Percentiles rank a stretch among this genome's conserved stretches.
Conservation (phyloP, 2,888 invertebrate species). For the Drosophila kambysellisi region DNA sequence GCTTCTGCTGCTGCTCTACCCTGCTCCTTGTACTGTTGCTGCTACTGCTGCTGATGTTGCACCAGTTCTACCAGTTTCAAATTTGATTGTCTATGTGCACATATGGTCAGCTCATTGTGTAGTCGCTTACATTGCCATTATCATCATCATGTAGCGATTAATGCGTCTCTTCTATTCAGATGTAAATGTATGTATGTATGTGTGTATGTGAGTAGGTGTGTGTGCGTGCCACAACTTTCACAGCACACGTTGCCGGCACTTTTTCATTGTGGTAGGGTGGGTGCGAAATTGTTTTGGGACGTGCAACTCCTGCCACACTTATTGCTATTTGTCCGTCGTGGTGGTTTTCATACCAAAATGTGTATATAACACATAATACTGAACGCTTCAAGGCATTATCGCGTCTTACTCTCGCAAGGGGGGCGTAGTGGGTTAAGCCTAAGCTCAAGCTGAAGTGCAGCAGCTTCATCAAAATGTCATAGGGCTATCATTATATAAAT, state of each 20-base stretch:
- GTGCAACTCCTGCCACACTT: constrained; percentile 12
- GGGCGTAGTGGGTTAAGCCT: constrained; percentile 36
- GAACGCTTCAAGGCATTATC: constrained; percentile 41
- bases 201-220: neutral
- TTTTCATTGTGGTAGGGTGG: constrained; percentile 31
- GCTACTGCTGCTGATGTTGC: constrained; percentile 19
- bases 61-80: constrained; percentile 36
- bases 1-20: constrained; percentile 13
- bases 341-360: constrained; percentile 19
- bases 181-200: constrained; percentile 7
- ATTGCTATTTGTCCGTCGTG: constrained; percentile 42
- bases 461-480: constrained; percentile 42
- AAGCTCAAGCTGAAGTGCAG: constrained; percentile 32
- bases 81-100: constrained; percentile 73
- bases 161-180: constrained; percentile 37
- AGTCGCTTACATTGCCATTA: constrained; percentile 74
- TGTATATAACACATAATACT: constrained; percentile 22
- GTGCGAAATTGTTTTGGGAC: constrained; percentile 59
- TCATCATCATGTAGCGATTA: constrained; percentile 73
- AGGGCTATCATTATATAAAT: constrained; percentile 29
- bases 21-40: neutral
- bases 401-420: constrained; percentile 21
- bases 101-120: constrained; percentile 74
- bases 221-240: constrained; percentile 69
- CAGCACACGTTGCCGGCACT: constrained; percentile 32